Percentiles rank a stretch among this genome's conserved stretches.
phyloP scores from a whole-genome alignment of 2,797 vertebrate genomes.

The Melopsittacus undulatus region DNA sequence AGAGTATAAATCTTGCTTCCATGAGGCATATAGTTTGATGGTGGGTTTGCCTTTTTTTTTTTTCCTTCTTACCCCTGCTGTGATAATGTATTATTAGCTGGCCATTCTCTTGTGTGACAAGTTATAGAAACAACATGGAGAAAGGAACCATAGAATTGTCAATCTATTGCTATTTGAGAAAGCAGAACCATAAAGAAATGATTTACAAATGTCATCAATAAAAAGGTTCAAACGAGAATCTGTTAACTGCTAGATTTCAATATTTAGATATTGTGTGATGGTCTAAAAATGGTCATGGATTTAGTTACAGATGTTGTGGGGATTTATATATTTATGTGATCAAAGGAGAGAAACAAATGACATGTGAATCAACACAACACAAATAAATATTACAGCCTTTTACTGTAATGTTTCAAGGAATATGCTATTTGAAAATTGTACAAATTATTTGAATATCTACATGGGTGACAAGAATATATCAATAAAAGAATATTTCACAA shows the following conservation, averaged over 20 bases:
- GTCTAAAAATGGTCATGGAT: not conserved
- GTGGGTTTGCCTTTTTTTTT: not conserved
- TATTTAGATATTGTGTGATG: not conserved
- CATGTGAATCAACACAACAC: not conserved
- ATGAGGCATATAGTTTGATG: not conserved
- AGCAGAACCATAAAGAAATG: not conserved
- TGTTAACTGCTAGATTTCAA: not conserved
- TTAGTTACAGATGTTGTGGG: not conserved
- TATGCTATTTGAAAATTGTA: not conserved
- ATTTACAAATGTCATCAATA: not conserved
- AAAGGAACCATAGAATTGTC: not conserved
- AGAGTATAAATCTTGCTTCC: not conserved
- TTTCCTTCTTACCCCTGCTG: not conserved
- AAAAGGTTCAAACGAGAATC: not conserved
- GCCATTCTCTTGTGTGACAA: not conserved
- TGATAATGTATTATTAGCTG: not conserved
- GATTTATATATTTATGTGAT: not conserved
- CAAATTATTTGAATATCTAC: not conserved
- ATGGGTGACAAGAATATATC: not conserved
- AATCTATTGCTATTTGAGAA: not conserved
- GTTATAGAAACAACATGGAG: not conserved
- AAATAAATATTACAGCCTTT: not conserved
- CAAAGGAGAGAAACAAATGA: not conserved
- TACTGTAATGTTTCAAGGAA: not conserved
- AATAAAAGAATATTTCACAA: not conserved